Percentiles rank a stretch among this genome's conserved stretches.
Evolutionary conservation across 2,113 vertebrate species (phyloP).

Genomic region (Sturnira hondurensis): DNA sequence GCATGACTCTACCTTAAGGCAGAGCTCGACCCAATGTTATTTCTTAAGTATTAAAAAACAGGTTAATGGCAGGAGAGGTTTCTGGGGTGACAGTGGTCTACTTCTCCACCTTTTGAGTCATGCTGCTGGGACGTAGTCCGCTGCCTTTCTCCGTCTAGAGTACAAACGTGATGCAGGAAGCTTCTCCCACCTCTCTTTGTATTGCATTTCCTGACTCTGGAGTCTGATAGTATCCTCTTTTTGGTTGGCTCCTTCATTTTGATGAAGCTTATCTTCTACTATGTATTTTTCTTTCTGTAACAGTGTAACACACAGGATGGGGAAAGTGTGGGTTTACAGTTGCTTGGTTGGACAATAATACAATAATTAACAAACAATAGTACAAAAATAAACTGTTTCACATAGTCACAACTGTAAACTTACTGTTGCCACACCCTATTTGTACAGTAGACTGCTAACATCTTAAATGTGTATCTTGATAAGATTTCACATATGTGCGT

Average conservation of each 20-base stretch:
- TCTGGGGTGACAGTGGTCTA: not conserved
- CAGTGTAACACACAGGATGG: not conserved
- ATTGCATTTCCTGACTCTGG: not conserved
- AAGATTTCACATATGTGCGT: not conserved
- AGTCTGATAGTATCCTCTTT: not conserved
- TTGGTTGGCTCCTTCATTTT: not conserved
- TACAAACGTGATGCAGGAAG: not conserved
- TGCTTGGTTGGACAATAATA: not conserved
- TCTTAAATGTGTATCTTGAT: not conserved
- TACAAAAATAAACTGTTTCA: not conserved
- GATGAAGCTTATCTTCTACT: not conserved
- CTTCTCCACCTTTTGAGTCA: too few relatives aligned
- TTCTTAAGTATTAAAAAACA: not conserved
- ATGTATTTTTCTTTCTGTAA: not conserved
- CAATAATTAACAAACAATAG: not conserved
- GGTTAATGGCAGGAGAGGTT: not conserved
- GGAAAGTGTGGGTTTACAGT: not conserved
- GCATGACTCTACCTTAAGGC: not conserved
- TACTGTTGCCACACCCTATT: not conserved
- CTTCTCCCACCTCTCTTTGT: not conserved
- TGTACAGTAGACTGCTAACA: not conserved
- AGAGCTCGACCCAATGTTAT: not conserved
- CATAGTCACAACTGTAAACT: not conserved
- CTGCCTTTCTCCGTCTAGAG: too few relatives aligned
- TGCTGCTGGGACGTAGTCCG: not conserved